Conservation (phyloP, 2,113 vertebrate species). For the Oncorhynchus gorbuscha region DNA sequence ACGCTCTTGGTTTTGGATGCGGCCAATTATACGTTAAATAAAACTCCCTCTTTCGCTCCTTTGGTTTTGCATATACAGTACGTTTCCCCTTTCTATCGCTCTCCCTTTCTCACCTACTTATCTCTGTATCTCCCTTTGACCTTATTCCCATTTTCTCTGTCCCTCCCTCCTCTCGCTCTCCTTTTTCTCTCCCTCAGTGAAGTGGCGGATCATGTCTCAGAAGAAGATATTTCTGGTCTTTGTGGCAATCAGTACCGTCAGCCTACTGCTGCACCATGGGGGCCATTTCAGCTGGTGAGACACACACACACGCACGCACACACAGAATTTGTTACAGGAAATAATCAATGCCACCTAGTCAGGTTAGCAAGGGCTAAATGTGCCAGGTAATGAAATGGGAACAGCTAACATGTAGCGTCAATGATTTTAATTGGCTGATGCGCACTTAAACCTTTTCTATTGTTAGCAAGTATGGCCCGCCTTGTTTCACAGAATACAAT, state of each 20-base stretch:
- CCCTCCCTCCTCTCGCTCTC: neutral
- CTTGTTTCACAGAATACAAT: too few species aligned
- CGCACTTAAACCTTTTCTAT: too few species aligned
- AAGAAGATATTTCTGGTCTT: constrained; percentile 80
- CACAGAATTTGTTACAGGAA: too few species aligned
- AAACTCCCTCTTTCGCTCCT: constrained; percentile 16
- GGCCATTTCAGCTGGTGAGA: constrained; percentile 80
- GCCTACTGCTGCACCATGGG: constrained; percentile 81
- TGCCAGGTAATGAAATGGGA: too few species aligned
- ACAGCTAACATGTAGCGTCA: too few species aligned
- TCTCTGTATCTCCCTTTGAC: neutral
- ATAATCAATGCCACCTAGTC: too few species aligned
- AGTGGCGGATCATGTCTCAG: constrained; percentile 64
- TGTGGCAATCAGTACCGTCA: constrained; percentile 75
- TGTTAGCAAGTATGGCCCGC: too few species aligned
- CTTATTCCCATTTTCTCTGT: neutral
- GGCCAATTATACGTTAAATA: constrained; percentile 28
- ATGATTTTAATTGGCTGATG: too few species aligned
- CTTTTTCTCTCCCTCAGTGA: constrained; percentile 43
- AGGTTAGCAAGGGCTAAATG: too few species aligned
- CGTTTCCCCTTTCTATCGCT: neutral
- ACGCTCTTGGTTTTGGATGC: constrained; percentile 26
- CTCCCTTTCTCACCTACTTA: neutral
- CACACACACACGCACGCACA: neutral
- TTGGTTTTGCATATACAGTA: neutral